These are phyloP conservation scores for Gyps fulvus DNA, from an alignment of 2,113 vertebrate species.

Conservation along the genomic window DNA sequence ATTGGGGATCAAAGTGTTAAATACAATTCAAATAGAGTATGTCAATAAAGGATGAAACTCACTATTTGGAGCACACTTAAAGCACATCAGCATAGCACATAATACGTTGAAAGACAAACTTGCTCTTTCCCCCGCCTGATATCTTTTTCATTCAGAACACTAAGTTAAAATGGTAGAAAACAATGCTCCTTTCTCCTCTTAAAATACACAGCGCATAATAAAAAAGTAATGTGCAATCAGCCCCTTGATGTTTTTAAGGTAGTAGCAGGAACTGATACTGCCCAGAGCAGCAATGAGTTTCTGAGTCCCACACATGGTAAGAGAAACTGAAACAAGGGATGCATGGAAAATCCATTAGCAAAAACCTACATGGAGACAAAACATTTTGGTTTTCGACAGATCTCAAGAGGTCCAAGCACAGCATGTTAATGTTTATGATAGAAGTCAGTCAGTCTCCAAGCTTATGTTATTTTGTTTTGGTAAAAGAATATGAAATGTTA, in stretches of 20 bases:
- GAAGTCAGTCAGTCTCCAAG: slow-evolving; percentile 41
- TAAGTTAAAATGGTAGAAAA: neutral
- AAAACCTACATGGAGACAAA: slow-evolving; percentile 24
- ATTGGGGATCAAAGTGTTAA: neutral
- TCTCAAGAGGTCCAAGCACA: slow-evolving; percentile 35
- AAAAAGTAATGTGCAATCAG: neutral
- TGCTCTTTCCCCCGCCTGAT: neutral
- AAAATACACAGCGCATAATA: neutral
- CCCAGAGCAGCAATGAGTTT: slow-evolving; percentile 47
- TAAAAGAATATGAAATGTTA: slow-evolving; percentile 50
- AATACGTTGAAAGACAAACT: neutral
- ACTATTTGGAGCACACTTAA: neutral
- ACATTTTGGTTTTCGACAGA: slow-evolving; percentile 25
- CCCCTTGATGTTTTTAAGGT: slow-evolving; percentile 7
- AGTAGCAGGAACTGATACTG: slow-evolving; percentile 36
- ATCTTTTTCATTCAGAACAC: neutral
- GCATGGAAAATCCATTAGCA: slow-evolving; percentile 59
- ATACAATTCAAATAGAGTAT: neutral
- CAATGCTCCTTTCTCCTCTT: neutral
- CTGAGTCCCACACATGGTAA: neutral
- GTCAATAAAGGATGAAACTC: neutral
- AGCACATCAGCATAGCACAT: neutral
- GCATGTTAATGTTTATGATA: slow-evolving; percentile 39
- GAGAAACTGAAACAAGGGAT: slow-evolving; percentile 22
- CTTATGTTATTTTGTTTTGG: slow-evolving; percentile 46